Evolutionary conservation across 2,888 invertebrate species (phyloP).

Genomic region (Amphimallon solstitiale): DNA sequence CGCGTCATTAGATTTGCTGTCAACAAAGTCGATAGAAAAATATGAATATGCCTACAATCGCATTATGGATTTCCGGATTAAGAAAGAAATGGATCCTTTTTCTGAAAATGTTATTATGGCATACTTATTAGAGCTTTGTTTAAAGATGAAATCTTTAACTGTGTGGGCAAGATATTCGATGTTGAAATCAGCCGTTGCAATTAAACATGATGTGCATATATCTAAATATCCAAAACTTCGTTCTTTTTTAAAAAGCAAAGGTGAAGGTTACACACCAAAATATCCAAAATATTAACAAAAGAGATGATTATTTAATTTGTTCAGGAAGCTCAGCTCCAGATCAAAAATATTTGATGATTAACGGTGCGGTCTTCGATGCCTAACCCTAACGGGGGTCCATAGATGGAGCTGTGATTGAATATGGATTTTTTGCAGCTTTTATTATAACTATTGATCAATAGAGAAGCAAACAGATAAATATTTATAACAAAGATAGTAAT

Average conservation of each 20-base stretch:
- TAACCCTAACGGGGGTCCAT: too few relatives aligned
- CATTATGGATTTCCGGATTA: background rate
- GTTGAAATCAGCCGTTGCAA: slow-evolving; percentile 32
- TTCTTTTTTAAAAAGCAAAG: slow-evolving; percentile 46
- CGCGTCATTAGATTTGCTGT: background rate
- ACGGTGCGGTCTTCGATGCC: too few relatives aligned
- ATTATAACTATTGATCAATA: too few relatives aligned
- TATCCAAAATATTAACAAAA: too few relatives aligned
- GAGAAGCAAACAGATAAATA: too few relatives aligned
- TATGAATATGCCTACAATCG: slow-evolving; percentile 1
- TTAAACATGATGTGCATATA: slow-evolving; percentile 37
- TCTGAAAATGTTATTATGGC: background rate
- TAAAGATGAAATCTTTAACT: slow-evolving; percentile 35
- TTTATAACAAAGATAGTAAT: too few relatives aligned
- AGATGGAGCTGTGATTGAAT: too few relatives aligned
- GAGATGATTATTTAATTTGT: too few relatives aligned
- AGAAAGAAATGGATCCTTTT: background rate
- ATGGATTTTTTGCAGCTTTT: too few relatives aligned
- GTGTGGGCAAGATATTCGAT: slow-evolving; percentile 39
- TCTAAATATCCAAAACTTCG: slow-evolving; percentile 28
- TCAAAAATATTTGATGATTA: too few relatives aligned
- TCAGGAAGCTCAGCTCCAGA: too few relatives aligned
- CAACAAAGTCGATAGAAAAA: background rate
- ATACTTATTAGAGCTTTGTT: background rate
- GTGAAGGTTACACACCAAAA: too few relatives aligned